Evolutionary conservation across 2,888 invertebrate genomes (phyloP).

Genomic region (Metacarcinus magister): DNA sequence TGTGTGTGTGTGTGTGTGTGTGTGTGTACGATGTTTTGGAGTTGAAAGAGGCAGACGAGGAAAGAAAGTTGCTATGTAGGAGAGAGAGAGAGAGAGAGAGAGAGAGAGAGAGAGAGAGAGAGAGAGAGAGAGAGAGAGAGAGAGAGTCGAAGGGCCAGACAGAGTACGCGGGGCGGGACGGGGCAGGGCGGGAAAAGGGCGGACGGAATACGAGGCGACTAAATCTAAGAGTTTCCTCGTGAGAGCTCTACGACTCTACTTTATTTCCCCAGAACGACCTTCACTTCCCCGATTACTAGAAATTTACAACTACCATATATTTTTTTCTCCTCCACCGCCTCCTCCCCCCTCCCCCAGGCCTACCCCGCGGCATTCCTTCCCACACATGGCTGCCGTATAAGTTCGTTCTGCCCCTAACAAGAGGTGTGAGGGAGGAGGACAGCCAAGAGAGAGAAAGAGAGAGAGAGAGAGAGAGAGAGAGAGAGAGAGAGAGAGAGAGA

Average conservation of each 20-base stretch:
- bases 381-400: neutral
- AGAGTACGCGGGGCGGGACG: neutral
- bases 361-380: neutral
- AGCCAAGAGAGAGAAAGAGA: neutral
- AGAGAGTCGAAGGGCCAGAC: no score
- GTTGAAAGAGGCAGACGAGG: neutral
- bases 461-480: constrained; percentile 7
- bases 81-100: neutral
- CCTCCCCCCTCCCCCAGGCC: constrained; percentile 12
- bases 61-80: neutral
- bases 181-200: neutral
- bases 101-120: neutral
- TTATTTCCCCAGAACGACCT: constrained; percentile 48
- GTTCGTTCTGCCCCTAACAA: neutral
- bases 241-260: constrained; percentile 45
- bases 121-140: neutral
- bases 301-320: constrained; percentile 44
- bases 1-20: no score
- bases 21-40: neutral
- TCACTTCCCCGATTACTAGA: constrained; percentile 45
- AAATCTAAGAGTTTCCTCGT: constrained; percentile 45
- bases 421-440: neutral
- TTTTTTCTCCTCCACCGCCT: neutral
- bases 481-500: neutral
- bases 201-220: constrained; percentile 37